These are phyloP conservation scores for Pseudomyrmex gracilis DNA, from an alignment of 1,140 invertebrate genomes.

Conservation along the genomic window DNA sequence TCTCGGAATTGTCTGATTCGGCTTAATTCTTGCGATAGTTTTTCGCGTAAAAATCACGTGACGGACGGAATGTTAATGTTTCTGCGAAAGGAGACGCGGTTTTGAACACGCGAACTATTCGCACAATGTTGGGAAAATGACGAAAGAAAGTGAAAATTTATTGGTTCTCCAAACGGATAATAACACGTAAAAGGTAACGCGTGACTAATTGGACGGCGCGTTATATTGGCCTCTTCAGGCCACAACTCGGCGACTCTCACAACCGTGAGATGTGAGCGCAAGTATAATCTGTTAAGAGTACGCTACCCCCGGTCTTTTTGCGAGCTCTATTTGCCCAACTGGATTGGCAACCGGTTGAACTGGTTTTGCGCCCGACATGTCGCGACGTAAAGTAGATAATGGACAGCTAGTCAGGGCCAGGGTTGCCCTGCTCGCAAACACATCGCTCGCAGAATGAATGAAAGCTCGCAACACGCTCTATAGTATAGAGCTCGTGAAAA, in stretches of 20 bases:
- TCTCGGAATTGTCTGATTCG: conserved; percentile 5
- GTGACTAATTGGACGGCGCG: conserved; percentile 42
- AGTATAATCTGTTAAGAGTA: conserved; percentile 47
- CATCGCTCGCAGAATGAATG: conserved; percentile 35
- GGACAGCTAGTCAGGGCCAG: conserved; percentile 31
- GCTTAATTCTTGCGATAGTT: neutral
- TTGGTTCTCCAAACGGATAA: conserved; percentile 46
- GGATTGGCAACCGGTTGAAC: conserved; percentile 51
- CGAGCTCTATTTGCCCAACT: conserved; percentile 51
- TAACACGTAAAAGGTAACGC: conserved; percentile 14
- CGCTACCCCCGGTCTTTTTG: conserved; percentile 33
- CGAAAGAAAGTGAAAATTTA: conserved; percentile 40
- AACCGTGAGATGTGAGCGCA: neutral
- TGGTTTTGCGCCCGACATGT: conserved; percentile 54
- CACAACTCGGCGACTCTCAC: neutral
- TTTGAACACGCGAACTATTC: conserved; percentile 8
- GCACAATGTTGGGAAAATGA: conserved; percentile 14
- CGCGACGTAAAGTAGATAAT: conserved; percentile 58
- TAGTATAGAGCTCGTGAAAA: conserved; percentile 6
- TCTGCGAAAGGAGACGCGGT: neutral
- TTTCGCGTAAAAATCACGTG: conserved; percentile 2
- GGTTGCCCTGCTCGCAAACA: conserved; percentile 27
- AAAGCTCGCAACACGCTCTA: neutral
- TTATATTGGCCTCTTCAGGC: conserved; percentile 23
- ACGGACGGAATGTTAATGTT: conserved; percentile 18